Evolutionary conservation across 2,888 invertebrate genomes (phyloP).

Genomic region (Melanargia galathea): DNA sequence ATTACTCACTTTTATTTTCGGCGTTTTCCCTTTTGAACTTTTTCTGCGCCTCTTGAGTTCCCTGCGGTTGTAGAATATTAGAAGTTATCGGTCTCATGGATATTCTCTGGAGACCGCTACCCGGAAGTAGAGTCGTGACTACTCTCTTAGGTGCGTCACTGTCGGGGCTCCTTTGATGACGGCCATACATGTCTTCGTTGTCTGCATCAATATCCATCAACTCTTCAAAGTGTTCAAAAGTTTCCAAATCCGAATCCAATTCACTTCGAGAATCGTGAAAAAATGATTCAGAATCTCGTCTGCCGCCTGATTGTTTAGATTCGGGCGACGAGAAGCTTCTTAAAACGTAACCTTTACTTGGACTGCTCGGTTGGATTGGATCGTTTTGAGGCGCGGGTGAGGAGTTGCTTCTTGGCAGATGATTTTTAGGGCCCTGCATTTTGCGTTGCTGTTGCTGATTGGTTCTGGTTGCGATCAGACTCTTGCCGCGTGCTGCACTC

Average conservation of each 20-base stretch:
- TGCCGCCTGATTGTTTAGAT: slow-evolving; percentile 60
- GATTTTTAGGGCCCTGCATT: slow-evolving; percentile 56
- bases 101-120: slow-evolving; percentile 72
- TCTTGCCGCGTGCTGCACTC: slow-evolving; percentile 59
- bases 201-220: slow-evolving; percentile 75
- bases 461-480: slow-evolving; percentile 68
- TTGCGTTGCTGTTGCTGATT: slow-evolving; percentile 69
- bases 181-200: slow-evolving; percentile 59
- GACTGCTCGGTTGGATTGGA: slow-evolving; percentile 47
- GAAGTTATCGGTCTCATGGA: slow-evolving; percentile 64
- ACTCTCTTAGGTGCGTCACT: slow-evolving; percentile 68
- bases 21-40: slow-evolving; percentile 54
- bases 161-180: slow-evolving; percentile 61
- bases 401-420: slow-evolving; percentile 71
- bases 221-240: slow-evolving; percentile 72
- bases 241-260: slow-evolving; percentile 71
- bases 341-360: slow-evolving; percentile 60
- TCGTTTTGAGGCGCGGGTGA: slow-evolving; percentile 66
- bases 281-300: slow-evolving; percentile 66
- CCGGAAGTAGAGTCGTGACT: slow-evolving; percentile 66
- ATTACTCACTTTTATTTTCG: slow-evolving; percentile 58
- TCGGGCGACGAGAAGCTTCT: slow-evolving; percentile 74
- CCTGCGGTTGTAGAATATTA: slow-evolving; percentile 55
- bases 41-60: slow-evolving; percentile 57
- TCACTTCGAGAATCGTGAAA: slow-evolving; percentile 69